Percentiles rank a stretch among this genome's conserved stretches.
These are phyloP conservation scores for Squalus acanthias DNA, from an alignment of 2,797 vertebrate genomes.

Conservation along the genomic window DNA sequence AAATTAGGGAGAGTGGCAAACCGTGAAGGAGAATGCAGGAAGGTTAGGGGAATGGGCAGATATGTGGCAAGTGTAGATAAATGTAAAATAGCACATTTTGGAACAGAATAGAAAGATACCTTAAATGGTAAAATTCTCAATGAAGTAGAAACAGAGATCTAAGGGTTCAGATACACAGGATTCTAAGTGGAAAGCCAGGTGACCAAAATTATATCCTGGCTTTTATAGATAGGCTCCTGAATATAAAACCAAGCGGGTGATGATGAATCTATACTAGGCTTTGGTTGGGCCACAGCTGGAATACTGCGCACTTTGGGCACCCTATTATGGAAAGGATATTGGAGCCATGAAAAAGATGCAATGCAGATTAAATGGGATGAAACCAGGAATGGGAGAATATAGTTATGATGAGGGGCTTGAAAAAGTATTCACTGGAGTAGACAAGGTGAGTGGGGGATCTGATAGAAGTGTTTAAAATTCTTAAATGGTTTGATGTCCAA, in stretches of 20 bases:
- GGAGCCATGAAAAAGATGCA: not conserved
- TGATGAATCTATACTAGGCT: not conserved
- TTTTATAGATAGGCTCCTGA: not conserved
- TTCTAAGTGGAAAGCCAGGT: not conserved
- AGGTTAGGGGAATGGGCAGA: not conserved
- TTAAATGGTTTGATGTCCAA: not conserved
- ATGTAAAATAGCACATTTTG: not conserved
- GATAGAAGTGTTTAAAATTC: not conserved
- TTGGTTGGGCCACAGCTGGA: not conserved
- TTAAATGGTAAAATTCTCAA: not conserved
- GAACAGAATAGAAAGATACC: not conserved
- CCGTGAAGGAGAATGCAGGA: not conserved
- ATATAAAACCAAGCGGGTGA: not conserved
- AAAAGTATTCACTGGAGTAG: not conserved
- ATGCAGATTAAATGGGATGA: not conserved
- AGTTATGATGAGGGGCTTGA: not conserved
- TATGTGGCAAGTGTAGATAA: not conserved
- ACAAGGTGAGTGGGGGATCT: not conserved
- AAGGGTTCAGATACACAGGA: not conserved
- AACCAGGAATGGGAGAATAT: not conserved
- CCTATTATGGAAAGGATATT: not conserved
- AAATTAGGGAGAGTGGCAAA: not conserved
- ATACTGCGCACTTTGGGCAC: not conserved
- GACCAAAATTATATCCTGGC: not conserved
- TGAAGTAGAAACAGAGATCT: not conserved